These are phyloP conservation scores for Gallinago media DNA, from an alignment of 2,113 vertebrate genomes.

Conservation along the genomic window DNA sequence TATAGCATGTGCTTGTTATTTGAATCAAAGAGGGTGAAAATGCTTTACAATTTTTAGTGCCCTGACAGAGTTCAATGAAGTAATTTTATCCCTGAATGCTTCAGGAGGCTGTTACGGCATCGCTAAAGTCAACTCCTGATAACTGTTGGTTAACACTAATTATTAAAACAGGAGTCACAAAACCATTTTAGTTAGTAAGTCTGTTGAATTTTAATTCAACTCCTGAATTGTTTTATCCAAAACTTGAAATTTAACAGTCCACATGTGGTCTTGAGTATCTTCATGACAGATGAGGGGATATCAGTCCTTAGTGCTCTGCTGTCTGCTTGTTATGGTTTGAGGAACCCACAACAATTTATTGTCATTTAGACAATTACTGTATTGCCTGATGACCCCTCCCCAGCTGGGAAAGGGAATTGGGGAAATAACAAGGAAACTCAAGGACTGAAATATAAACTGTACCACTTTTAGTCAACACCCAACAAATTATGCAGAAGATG, in stretches of 20 bases:
- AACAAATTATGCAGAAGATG: not conserved
- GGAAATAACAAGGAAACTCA: too few species aligned
- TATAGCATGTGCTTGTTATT: not conserved
- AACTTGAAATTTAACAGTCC: not conserved
- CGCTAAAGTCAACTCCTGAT: not conserved
- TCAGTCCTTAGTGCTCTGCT: not conserved
- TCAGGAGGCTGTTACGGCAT: rapidly evolving
- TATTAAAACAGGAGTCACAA: not conserved
- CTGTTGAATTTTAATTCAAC: not conserved
- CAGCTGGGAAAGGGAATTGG: too few species aligned
- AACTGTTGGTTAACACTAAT: not conserved
- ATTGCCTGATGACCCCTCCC: too few species aligned
- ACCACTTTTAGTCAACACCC: not conserved
- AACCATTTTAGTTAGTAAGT: not conserved
- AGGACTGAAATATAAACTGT: not conserved
- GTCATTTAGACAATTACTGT: too few species aligned
- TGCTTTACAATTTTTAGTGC: not conserved
- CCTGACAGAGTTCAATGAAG: not conserved
- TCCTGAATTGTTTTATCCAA: not conserved
- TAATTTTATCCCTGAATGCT: not conserved
- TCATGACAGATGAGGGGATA: not conserved
- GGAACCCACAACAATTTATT: too few species aligned
- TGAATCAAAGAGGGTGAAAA: not conserved
- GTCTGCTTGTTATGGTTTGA: not conserved
- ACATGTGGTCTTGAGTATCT: not conserved